Conservation (phyloP, 2,888 invertebrate species). For the Conomelus anceps region DNA sequence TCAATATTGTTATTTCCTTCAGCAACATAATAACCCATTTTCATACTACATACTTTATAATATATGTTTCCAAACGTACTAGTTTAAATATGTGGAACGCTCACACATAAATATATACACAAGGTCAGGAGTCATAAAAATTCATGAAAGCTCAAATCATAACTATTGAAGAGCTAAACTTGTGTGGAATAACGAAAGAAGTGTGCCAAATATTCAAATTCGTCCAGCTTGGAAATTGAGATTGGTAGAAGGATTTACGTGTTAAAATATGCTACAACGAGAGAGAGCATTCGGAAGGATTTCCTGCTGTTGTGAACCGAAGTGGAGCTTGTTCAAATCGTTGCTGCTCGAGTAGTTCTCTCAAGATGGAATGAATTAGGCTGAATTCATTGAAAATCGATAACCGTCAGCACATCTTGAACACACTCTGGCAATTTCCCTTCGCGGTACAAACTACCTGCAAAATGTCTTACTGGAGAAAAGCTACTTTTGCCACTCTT, state of each 20-base stretch:
- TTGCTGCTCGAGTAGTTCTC: not conserved
- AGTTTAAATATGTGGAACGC: too few species aligned
- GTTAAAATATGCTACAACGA: not conserved
- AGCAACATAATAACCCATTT: too few species aligned
- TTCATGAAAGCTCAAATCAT: not conserved
- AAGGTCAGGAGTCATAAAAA: not conserved
- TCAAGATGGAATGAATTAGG: not conserved
- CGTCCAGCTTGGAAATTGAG: not conserved
- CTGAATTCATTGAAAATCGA: not conserved
- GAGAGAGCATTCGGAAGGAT: not conserved
- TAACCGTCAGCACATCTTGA: not conserved
- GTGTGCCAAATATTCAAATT: not conserved
- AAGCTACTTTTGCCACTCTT: too few species aligned
- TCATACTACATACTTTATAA: too few species aligned
- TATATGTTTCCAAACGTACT: too few species aligned
- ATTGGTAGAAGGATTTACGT: not conserved
- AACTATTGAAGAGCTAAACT: not conserved
- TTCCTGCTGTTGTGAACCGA: not conserved
- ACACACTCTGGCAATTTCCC: not conserved
- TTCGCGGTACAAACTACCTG: not conserved
- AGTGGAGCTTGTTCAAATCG: not conserved
- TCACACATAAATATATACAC: not conserved
- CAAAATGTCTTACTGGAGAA: not conserved
- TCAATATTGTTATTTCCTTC: too few species aligned
- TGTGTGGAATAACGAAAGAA: not conserved